phyloP scores from a whole-genome alignment of 2,113 vertebrate genomes.

The Oncorhynchus nerka region DNA sequence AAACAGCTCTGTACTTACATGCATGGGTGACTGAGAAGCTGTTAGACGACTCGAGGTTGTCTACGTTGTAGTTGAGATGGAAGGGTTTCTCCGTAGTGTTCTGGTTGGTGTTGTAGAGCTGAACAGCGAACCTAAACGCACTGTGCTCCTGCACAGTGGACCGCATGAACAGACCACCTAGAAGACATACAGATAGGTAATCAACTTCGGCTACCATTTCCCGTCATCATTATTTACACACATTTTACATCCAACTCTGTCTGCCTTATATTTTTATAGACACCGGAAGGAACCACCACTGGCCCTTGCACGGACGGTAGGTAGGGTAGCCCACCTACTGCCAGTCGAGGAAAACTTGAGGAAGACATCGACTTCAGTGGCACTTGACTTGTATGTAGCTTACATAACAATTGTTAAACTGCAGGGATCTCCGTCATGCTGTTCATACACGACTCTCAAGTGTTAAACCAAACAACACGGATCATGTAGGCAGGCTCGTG shows the following conservation, averaged over 20 bases:
- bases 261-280: not conserved
- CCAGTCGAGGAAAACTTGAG: not conserved
- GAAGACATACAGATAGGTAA: slow-evolving; percentile 36
- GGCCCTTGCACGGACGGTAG: not conserved
- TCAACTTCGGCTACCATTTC: not conserved
- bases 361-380: not conserved
- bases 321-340: not conserved
- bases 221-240: not conserved
- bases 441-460: not conserved
- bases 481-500: not conserved
- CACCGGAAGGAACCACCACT: not conserved
- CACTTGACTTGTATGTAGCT: not conserved
- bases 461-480: not conserved
- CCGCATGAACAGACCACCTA: slow-evolving; percentile 98
- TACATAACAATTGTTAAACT: not conserved
- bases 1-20: slow-evolving; percentile 85
- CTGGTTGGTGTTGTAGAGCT: slow-evolving; percentile 99
- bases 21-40: slow-evolving; percentile 99
- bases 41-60: slow-evolving; percentile 99
- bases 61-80: slow-evolving; percentile 98
- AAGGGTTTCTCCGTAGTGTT: slow-evolving; percentile 98
- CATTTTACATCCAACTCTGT: not conserved
- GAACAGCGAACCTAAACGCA: slow-evolving; percentile 97
- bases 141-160: slow-evolving; percentile 99
- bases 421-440: not conserved